Percentiles rank a stretch among this genome's conserved stretches.
phyloP scores from a whole-genome alignment of 2,113 vertebrate genomes.

The Sceloporus undulatus region DNA sequence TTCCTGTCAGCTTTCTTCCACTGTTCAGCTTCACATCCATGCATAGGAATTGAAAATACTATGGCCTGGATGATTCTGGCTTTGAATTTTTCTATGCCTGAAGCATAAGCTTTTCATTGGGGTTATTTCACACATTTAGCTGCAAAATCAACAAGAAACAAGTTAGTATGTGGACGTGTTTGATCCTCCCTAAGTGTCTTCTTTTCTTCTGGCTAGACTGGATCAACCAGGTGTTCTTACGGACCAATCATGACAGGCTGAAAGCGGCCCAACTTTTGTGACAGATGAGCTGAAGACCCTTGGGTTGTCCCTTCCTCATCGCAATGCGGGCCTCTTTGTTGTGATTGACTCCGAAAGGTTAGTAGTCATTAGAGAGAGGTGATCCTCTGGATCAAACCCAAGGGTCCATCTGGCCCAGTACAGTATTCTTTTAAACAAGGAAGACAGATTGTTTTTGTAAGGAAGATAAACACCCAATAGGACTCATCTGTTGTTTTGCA shows the following conservation, averaged over 20 bases:
- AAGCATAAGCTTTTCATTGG: neutral
- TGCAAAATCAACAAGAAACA: neutral
- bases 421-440: neutral
- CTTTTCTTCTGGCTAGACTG: slow-evolving; percentile 83
- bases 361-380: neutral
- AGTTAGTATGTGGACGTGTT: neutral
- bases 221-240: slow-evolving; percentile 90
- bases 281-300: slow-evolving; percentile 84
- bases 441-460: neutral
- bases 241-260: slow-evolving; percentile 85
- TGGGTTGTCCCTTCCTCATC: slow-evolving; percentile 87
- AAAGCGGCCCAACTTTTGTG: slow-evolving; percentile 87
- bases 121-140: neutral
- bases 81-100: neutral
- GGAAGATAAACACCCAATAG: neutral
- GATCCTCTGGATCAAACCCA: neutral
- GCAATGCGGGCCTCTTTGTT: slow-evolving; percentile 87
- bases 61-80: too few relatives aligned
- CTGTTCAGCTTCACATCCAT: too few relatives aligned
- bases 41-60: too few relatives aligned
- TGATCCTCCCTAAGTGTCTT: slow-evolving; percentile 29
- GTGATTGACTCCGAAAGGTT: slow-evolving; percentile 96
- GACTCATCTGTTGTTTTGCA: neutral
- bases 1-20: too few relatives aligned
- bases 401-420: neutral